Evolutionary conservation across 1,140 invertebrate species (phyloP).

Genomic region (Ganaspis sp.): DNA sequence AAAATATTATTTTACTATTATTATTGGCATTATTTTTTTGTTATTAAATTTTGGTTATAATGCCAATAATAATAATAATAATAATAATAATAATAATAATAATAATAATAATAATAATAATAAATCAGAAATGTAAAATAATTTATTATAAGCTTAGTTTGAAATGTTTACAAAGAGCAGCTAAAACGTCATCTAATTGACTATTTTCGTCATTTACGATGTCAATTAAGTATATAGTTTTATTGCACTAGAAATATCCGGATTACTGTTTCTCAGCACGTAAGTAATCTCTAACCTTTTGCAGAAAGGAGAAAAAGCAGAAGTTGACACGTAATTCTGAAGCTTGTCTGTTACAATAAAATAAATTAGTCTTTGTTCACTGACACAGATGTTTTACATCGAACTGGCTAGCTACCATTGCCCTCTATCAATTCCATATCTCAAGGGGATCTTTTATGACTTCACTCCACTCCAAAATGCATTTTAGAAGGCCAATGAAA

Average conservation of each 20-base stretch:
- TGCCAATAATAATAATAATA: too few species aligned
- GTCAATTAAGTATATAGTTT: not conserved
- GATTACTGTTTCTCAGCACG: not conserved
- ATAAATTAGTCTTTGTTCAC: not conserved
- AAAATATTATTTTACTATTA: too few species aligned
- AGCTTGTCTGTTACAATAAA: not conserved
- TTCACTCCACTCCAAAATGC: not conserved
- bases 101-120: too few species aligned
- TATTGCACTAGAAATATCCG: not conserved
- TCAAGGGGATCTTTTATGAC: slow-evolving; percentile 5
- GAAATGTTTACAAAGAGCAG: not conserved
- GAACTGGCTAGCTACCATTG: not conserved
- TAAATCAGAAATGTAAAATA: too few species aligned
- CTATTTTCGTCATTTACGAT: not conserved
- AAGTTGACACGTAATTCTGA: not conserved
- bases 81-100: too few species aligned
- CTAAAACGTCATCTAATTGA: not conserved
- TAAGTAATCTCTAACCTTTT: not conserved
- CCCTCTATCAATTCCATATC: not conserved
- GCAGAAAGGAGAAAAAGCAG: not conserved
- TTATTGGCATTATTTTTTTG: too few species aligned
- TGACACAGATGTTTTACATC: not conserved
- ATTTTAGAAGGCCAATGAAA: slow-evolving; percentile 12
- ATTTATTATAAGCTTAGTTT: too few species aligned
- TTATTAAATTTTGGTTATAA: too few species aligned